Conservation (phyloP, 2,888 invertebrate species). For the Bibio marci region DNA sequence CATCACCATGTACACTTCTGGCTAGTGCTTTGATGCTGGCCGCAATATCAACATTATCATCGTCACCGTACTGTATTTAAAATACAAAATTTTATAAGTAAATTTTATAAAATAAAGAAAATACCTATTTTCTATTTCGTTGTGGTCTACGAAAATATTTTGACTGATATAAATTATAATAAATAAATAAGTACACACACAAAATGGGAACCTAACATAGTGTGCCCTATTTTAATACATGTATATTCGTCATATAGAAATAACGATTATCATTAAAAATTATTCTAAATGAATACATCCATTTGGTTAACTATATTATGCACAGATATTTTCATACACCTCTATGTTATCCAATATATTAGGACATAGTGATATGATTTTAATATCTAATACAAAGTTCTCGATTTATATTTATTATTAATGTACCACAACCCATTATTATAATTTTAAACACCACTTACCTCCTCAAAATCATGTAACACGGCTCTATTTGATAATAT, state of each 20-base stretch:
- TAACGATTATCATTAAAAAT: no score
- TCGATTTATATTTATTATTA: no score
- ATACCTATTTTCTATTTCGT: no score
- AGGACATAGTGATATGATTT: no score
- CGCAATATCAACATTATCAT: constrained; percentile 64
- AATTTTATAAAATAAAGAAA: constrained; percentile 15
- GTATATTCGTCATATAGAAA: constrained; percentile 1
- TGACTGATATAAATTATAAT: constrained; percentile 1
- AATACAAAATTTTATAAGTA: constrained; percentile 1
- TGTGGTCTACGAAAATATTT: no score
- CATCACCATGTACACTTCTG: constrained; percentile 74
- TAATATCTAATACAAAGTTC: no score
- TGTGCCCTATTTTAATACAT: not conserved
- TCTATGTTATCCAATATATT: no score
- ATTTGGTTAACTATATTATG: no score
- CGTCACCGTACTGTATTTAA: constrained; percentile 28
- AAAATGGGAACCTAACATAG: not conserved
- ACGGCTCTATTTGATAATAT: constrained; percentile 16
- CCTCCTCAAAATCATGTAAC: constrained; percentile 18
- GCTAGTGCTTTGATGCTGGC: constrained; percentile 86
- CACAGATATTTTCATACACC: no score
- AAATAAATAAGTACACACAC: not conserved
- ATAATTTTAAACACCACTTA: no score
- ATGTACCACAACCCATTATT: no score
- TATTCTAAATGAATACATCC: no score